phyloP scores from a whole-genome alignment of 1,140 invertebrate species.

The Bradysia coprophila region DNA sequence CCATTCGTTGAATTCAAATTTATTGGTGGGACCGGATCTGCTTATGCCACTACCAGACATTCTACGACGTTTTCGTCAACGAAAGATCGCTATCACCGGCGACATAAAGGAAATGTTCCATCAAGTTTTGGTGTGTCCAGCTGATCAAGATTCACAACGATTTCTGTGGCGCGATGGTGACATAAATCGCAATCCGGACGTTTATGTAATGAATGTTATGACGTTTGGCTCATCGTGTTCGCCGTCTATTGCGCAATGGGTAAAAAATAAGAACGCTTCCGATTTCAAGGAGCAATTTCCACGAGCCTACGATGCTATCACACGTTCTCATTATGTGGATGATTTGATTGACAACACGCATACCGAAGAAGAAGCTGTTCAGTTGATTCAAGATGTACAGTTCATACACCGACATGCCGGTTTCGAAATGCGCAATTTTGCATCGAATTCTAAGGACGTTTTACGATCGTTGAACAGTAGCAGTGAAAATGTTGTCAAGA shows the following conservation, averaged over 20 bases:
- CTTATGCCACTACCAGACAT: too few relatives aligned
- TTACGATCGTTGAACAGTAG: not conserved
- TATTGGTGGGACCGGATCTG: too few relatives aligned
- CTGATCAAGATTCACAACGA: conserved; percentile 10
- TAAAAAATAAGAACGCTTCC: conserved; percentile 17
- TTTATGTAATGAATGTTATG: conserved; percentile 8
- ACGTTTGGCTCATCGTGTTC: conserved; percentile 17
- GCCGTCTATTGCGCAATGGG: conserved; percentile 12
- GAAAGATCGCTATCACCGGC: too few relatives aligned
- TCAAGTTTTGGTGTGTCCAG: conserved; percentile 8
- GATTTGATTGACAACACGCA: conserved; percentile 17
- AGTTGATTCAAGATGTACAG: conserved; percentile 4
- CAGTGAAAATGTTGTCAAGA: not conserved
- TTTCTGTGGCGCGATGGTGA: conserved; percentile 15
- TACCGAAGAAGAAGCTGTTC: conserved; percentile 7
- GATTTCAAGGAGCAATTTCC: conserved; percentile 8
- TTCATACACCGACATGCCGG: not conserved
- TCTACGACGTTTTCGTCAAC: too few relatives aligned
- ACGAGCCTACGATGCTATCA: conserved; percentile 10
- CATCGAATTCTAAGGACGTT: conserved; percentile 3
- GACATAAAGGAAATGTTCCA: conserved; percentile 13
- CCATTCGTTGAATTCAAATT: too few relatives aligned
- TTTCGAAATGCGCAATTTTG: conserved; percentile 3
- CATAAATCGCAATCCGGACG: conserved; percentile 2
- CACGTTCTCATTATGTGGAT: conserved; percentile 17